These are phyloP conservation scores for Spondyliosoma cantharus DNA, from an alignment of 2,797 vertebrate species.

Conservation along the genomic window DNA sequence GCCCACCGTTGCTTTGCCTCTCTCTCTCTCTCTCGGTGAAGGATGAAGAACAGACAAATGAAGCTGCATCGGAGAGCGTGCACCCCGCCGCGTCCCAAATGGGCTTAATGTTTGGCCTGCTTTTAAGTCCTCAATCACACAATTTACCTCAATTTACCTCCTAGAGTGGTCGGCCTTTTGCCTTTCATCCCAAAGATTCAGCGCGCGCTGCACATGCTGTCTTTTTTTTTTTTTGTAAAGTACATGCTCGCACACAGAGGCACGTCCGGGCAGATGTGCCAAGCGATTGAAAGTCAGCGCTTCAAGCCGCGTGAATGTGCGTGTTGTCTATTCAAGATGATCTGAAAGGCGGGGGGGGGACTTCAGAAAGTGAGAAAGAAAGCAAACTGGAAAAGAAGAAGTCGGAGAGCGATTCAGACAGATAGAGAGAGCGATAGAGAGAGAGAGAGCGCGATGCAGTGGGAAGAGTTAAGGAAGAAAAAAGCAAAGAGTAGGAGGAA, in stretches of 20 bases:
- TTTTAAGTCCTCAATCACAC: constrained; percentile 76
- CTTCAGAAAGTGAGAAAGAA: constrained; percentile 39
- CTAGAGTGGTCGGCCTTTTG: constrained; percentile 42
- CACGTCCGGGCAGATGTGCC: constrained; percentile 37
- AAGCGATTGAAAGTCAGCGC: constrained; percentile 50
- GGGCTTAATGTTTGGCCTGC: constrained; percentile 70
- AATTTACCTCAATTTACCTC: constrained; percentile 78
- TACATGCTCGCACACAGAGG: constrained; percentile 33
- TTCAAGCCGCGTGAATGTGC: constrained; percentile 26
- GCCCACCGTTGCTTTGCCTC: constrained; percentile 44
- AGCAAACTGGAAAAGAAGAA: constrained; percentile 36
- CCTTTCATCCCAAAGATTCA: constrained; percentile 61
- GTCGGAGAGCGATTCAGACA: constrained; percentile 37
- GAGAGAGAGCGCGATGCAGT: constrained; percentile 37
- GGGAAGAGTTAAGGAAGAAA: constrained; percentile 57
- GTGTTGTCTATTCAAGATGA: constrained; percentile 34
- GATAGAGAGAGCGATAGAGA: constrained; percentile 23
- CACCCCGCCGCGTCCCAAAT: constrained; percentile 64
- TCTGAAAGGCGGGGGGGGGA: constrained; percentile 22
- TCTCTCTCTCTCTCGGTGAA: constrained; percentile 59
- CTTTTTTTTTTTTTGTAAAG: constrained; percentile 37
- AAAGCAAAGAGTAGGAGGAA: constrained; percentile 44
- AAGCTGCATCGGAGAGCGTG: constrained; percentile 51
- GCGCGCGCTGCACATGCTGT: constrained; percentile 40
- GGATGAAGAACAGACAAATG: constrained; percentile 65